phyloP scores from a whole-genome alignment of 2,797 vertebrate species.

The Halcyon smyrnensis region DNA sequence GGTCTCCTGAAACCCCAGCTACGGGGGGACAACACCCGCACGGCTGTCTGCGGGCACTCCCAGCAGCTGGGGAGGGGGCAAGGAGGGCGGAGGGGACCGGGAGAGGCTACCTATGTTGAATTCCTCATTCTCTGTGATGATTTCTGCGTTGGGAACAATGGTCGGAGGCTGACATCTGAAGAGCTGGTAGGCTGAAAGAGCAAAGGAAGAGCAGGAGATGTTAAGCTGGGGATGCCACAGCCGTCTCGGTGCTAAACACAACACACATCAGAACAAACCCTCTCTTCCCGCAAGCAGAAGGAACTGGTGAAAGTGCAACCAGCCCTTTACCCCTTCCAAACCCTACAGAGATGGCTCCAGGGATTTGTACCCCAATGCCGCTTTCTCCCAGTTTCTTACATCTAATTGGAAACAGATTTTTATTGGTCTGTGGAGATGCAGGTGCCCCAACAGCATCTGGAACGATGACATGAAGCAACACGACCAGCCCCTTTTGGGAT shows the following conservation, averaged over 20 bases:
- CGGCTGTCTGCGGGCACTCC: fast-evolving
- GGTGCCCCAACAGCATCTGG: background rate
- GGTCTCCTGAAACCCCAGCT: background rate
- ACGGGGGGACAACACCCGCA: fast-evolving
- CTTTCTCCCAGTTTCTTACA: background rate
- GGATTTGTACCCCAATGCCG: background rate
- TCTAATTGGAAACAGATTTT: background rate
- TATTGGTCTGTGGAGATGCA: background rate
- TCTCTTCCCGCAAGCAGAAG: background rate
- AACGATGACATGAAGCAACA: fast-evolving
- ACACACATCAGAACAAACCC: background rate
- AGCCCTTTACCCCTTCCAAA: background rate
- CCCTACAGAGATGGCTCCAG: background rate
- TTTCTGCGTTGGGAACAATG: slow-evolving; percentile 93
- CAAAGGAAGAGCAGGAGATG: background rate
- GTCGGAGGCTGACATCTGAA: slow-evolving; percentile 92
- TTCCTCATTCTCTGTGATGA: slow-evolving; percentile 93
- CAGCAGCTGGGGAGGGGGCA: background rate
- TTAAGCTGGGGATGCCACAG: background rate
- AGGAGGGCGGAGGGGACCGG: background rate
- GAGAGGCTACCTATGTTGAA: slow-evolving; percentile 90
- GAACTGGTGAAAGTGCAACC: background rate
- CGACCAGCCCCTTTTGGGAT: background rate
- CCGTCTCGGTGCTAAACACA: background rate
- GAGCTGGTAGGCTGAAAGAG: slow-evolving; percentile 88